These are phyloP conservation scores for Pollenia angustigena DNA, from an alignment of 2,888 invertebrate species.

Conservation along the genomic window DNA sequence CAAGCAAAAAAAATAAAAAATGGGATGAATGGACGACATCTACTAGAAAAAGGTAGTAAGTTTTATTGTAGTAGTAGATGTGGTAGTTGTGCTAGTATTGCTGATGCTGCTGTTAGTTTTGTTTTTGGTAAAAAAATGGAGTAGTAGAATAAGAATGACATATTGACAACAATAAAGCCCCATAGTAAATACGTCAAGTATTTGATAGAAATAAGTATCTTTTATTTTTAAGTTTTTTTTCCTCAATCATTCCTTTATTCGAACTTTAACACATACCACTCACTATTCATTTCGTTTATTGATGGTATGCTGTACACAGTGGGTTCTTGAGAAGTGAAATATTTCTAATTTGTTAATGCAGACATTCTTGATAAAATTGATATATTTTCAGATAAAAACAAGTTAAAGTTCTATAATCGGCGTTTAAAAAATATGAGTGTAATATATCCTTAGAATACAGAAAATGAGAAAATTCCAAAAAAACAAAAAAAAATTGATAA, in stretches of 20 bases:
- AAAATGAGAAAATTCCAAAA: too few species aligned
- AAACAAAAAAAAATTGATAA: too few species aligned
- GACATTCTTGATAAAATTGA: too few species aligned
- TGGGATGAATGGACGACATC: not conserved
- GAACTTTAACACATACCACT: conserved; percentile 16
- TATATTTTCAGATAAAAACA: too few species aligned
- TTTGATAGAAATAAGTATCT: conserved; percentile 54
- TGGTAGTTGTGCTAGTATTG: not conserved
- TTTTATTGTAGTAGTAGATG: not conserved
- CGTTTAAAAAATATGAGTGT: too few species aligned
- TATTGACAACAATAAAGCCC: conserved; percentile 59
- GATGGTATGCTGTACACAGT: not conserved
- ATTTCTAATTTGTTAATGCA: too few species aligned
- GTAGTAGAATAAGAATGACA: conserved; percentile 45
- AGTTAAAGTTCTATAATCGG: too few species aligned
- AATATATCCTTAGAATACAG: too few species aligned
- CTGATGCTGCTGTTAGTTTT: not conserved
- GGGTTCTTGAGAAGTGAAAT: not conserved
- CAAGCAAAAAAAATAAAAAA: conserved; percentile 2
- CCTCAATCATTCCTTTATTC: not conserved
- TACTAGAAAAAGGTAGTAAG: conserved; percentile 4
- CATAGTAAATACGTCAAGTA: conserved; percentile 56
- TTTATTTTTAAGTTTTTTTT: conserved; percentile 16
- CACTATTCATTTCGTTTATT: not conserved
- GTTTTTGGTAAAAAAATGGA: not conserved